Evolutionary conservation across 2,113 vertebrate genomes (phyloP).

Genomic region (Gallinago media): DNA sequence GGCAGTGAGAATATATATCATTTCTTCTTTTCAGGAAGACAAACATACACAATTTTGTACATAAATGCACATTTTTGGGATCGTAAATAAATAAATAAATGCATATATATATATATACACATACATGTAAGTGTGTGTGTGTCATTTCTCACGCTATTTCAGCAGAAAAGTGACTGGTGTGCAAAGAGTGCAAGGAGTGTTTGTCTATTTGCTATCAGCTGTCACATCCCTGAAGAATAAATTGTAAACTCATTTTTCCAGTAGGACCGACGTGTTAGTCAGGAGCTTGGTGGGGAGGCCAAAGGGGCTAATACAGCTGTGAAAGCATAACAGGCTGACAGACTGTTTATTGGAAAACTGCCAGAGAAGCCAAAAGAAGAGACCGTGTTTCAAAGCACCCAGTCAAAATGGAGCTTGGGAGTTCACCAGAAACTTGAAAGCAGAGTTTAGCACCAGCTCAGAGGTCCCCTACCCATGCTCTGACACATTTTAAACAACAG

Average conservation of each 20-base stretch:
- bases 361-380: conserved; percentile 26
- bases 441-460: background rate
- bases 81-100: background rate
- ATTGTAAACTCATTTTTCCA: conserved; percentile 34
- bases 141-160: background rate
- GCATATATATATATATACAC: background rate
- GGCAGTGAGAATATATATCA: background rate
- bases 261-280: background rate
- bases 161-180: background rate
- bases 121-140: background rate
- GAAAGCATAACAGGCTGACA: conserved; percentile 39
- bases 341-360: conserved; percentile 37
- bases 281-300: conserved; percentile 16
- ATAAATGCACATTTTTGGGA: background rate
- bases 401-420: background rate
- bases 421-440: background rate
- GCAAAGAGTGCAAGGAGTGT: background rate
- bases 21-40: background rate
- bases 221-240: background rate
- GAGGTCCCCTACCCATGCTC: background rate
- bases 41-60: background rate
- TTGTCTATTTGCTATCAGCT: background rate
- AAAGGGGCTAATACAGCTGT: conserved; percentile 34
- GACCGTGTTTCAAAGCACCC: background rate
- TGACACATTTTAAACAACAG: background rate